Evolutionary conservation across 2,113 vertebrate species (phyloP).

Genomic region (Oostethus manadensis): DNA sequence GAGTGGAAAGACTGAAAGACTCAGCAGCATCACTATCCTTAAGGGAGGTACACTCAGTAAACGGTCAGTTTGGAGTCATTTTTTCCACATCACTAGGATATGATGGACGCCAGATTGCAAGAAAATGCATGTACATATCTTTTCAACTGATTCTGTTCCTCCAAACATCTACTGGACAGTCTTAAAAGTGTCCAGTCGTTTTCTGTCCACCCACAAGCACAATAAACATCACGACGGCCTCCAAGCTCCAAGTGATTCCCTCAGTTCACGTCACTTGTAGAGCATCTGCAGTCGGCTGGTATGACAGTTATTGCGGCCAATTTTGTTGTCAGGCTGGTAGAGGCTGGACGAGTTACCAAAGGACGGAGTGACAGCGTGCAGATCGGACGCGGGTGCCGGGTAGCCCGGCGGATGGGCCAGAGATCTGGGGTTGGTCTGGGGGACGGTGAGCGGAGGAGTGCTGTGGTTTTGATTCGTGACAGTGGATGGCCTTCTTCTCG

Average conservation of each 20-base stretch:
- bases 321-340: conserved; percentile 82
- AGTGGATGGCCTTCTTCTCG: conserved; percentile 76
- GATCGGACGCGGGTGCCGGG: conserved; percentile 65
- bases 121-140: neutral
- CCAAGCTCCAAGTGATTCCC: neutral
- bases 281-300: conserved; percentile 88
- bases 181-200: neutral
- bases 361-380: conserved; percentile 72
- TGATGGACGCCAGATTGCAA: conserved; percentile 3
- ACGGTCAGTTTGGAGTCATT: neutral
- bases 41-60: neutral
- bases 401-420: conserved; percentile 72
- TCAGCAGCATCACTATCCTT: neutral
- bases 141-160: neutral
- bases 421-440: conserved; percentile 69
- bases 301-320: conserved; percentile 85
- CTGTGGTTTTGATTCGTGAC: conserved; percentile 74
- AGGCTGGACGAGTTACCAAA: conserved; percentile 74
- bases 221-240: neutral
- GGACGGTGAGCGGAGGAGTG: conserved; percentile 32
- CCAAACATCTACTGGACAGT: neutral
- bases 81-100: neutral
- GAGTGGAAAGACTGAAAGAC: too few species aligned
- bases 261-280: conserved; percentile 71
- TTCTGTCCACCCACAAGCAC: neutral